Base-by-base conservation (phyloP, 2,888 invertebrate genomes). In the Plagodis pulveraria region DNA sequence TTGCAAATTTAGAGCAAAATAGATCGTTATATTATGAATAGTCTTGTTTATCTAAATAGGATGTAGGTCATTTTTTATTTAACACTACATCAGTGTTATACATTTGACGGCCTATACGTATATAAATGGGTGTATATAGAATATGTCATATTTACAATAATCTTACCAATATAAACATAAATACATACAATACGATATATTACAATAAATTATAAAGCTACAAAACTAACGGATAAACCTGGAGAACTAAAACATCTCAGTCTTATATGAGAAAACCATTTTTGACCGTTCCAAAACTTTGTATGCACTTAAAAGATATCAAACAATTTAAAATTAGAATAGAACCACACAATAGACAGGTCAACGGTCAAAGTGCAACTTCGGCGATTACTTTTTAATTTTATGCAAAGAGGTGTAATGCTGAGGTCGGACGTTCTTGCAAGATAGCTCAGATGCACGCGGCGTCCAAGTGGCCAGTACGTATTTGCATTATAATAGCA, bases 381-480 rank as follows among this genome's bases (percentile, higher is more conserved):
- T 71, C 68, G 75, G 44, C 54, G 34, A 60, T 57, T 70, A 62
- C 57, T 67, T 72, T 68, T 68, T 78, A 80, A 88, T 90, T 89
- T 81, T 91, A 91, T 91, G 90, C 91, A 88, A 76, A 78, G 72
- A 76, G 74, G 73, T 87, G 81, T 88, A 86, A 84, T 74, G 74
- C 56, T 53, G 79, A 91, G 90, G 73, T 83, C 83, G 51, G 60
- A 54, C 53, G 47, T 67, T 74, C 78, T 76, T 87, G 87, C 90
- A 87, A 42, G 67, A 47, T 49, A 80, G 83, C 87, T 89, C 34
- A 68, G 71, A 72, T 80, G 87, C 86, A 73, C 74, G 79, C 77
- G 36, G 42, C 71, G 64, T 66, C 11, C 42, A 11, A 12, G 42
- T 12, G 42, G 42, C 42, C 42, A 12, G 42, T 59, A 55, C 32